Conservation (phyloP, 92 coral and sea anemone genomes). For the Bergia sp. region DNA sequence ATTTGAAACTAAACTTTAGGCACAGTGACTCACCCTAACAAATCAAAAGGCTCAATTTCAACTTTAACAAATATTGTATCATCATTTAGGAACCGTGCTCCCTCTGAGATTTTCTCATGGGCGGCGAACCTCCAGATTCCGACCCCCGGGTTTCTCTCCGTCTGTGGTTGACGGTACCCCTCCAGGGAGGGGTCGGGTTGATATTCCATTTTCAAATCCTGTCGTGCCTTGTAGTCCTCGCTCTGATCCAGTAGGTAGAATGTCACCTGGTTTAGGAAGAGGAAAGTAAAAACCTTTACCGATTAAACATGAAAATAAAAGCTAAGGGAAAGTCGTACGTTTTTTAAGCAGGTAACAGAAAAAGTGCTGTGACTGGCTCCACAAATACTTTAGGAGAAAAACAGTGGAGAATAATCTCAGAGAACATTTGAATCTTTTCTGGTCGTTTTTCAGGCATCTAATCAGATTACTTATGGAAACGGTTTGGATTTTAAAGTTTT, state of each 20-base stretch:
- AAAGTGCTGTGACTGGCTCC: too few species aligned
- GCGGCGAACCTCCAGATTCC: constrained; percentile 36
- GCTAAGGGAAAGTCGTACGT: too few species aligned
- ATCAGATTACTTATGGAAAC: too few species aligned
- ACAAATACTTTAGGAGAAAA: too few species aligned
- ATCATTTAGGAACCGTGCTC: constrained; percentile 9
- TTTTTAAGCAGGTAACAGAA: too few species aligned
- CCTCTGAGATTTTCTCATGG: constrained; percentile 7
- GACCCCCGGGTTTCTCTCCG: constrained; percentile 24
- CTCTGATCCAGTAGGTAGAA: constrained; percentile 39
- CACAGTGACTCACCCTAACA: constrained; percentile 40
- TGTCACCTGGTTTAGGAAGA: constrained; percentile 2
- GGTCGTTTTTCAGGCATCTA: too few species aligned
- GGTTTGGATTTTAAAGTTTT: too few species aligned
- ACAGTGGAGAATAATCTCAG: too few species aligned
- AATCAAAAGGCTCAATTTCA: constrained; percentile 39
- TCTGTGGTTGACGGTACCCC: constrained; percentile 35
- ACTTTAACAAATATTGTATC: constrained; percentile 39
- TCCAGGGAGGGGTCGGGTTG: constrained; percentile 42
- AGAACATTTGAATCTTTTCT: too few species aligned
- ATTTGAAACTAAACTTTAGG: not conserved
- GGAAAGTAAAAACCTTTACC: not conserved
- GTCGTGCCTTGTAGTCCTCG: not conserved
- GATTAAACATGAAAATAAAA: too few species aligned
- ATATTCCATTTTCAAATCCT: constrained; percentile 10